phyloP scores from a whole-genome alignment of 1,140 invertebrate genomes.

The Branchinecta lindahli region DNA sequence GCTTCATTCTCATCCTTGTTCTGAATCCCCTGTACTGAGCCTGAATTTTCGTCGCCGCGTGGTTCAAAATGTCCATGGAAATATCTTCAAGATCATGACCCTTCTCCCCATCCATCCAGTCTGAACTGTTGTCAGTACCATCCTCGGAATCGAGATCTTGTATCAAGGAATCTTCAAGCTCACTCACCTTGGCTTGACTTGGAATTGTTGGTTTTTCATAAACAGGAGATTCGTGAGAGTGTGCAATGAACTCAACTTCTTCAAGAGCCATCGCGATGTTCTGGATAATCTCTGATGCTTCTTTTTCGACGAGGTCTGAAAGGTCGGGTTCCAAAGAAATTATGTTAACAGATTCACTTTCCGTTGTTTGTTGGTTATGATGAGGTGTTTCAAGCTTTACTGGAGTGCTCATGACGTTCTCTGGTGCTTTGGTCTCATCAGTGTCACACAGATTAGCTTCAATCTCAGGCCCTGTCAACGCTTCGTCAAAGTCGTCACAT shows the following conservation, averaged over 20 bases:
- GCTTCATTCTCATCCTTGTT: slow-evolving; percentile 12
- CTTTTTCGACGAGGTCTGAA: background rate
- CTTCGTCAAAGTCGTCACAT: no score
- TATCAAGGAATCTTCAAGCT: background rate
- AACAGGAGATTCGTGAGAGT: background rate
- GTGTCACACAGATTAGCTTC: no score
- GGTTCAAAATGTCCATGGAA: background rate
- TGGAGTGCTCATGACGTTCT: no score
- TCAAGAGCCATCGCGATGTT: background rate
- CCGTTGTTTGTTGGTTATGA: no score
- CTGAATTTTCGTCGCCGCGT: slow-evolving; percentile 19
- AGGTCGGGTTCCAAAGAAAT: no score
- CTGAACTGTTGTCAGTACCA: background rate
- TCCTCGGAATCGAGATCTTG: background rate
- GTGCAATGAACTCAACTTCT: background rate
- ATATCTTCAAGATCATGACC: background rate
- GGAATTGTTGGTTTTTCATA: background rate
- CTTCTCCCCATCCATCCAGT: background rate
- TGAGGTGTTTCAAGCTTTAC: no score
- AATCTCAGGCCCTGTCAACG: no score
- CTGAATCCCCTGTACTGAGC: slow-evolving; percentile 17
- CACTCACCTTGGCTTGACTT: background rate
- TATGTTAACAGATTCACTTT: no score
- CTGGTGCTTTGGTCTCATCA: no score
- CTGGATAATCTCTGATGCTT: background rate